Conservation (phyloP, 2,797 vertebrate species). For the Diceros bicornis region DNA sequence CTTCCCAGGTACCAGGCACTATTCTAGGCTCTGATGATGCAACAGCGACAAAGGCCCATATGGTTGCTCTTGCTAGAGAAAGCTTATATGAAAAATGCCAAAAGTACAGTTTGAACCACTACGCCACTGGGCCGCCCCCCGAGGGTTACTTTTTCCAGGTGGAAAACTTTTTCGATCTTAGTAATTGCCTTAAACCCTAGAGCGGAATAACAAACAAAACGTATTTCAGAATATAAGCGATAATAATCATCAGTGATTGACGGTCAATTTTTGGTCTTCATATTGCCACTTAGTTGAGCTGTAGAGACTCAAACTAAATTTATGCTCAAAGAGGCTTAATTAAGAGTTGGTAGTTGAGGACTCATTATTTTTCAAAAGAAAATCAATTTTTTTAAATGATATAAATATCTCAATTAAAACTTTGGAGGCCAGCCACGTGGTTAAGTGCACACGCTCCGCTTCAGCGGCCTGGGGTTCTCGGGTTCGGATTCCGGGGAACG, state of each 20-base stretch:
- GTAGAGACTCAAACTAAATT: neutral
- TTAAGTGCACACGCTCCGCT: no score
- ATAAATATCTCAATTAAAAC: neutral
- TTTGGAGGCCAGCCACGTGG: no score
- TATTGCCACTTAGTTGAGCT: neutral
- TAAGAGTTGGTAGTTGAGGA: neutral
- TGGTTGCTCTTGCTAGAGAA: neutral
- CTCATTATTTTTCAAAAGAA: neutral
- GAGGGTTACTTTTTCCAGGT: neutral
- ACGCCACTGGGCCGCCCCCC: no score
- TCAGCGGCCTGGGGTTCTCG: no score
- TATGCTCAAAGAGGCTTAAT: neutral
- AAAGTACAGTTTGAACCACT: no score
- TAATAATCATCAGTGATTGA: neutral
- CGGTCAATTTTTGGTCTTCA: neutral
- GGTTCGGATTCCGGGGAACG: no score
- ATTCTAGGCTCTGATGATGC: neutral
- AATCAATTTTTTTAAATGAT: neutral
- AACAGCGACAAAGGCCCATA: neutral
- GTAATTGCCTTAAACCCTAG: neutral
- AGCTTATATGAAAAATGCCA: neutral
- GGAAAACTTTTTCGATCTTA: neutral
- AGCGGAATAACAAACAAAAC: neutral
- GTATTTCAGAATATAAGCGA: neutral
- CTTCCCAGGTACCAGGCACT: neutral